These are phyloP conservation scores for Julus scandinavius DNA, from an alignment of 2,888 invertebrate species.

Conservation along the genomic window DNA sequence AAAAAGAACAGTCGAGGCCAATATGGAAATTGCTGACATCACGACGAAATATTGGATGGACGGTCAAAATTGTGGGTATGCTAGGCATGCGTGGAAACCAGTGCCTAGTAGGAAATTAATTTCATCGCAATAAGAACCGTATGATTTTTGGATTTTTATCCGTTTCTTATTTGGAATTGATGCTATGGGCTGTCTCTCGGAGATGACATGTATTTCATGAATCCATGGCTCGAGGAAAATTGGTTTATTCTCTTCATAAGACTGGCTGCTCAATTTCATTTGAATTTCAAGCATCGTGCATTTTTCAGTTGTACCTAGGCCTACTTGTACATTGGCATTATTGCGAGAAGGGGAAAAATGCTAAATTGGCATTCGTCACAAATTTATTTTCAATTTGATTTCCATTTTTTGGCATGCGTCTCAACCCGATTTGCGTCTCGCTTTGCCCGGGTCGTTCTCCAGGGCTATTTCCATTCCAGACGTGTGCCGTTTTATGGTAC, in stretches of 20 bases:
- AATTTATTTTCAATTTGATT: slow-evolving; percentile 46
- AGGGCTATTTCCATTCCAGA: not conserved
- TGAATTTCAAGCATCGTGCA: slow-evolving; percentile 45
- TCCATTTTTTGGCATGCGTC: slow-evolving; percentile 34
- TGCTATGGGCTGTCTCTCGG: slow-evolving; percentile 39
- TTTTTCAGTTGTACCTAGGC: not conserved
- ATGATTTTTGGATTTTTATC: slow-evolving; percentile 24
- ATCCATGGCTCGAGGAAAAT: slow-evolving; percentile 44
- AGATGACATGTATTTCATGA: slow-evolving; percentile 42
- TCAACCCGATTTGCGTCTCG: slow-evolving; percentile 39
- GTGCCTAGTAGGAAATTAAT: not conserved
- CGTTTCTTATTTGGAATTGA: slow-evolving; percentile 34
- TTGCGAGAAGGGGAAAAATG: not conserved
- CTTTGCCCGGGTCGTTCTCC: not conserved
- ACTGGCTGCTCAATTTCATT: slow-evolving; percentile 42
- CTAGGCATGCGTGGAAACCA: not conserved
- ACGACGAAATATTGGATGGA: not conserved
- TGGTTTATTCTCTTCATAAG: slow-evolving; percentile 45
- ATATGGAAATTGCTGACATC: slow-evolving; percentile 4
- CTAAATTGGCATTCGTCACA: slow-evolving; percentile 45
- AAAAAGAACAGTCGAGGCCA: not conserved
- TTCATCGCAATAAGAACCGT: not conserved
- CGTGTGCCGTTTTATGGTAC: not conserved
- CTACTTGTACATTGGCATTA: not conserved
- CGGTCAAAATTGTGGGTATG: not conserved